phyloP scores from a whole-genome alignment of 2,888 invertebrate genomes.

The Heliconius cydno region DNA sequence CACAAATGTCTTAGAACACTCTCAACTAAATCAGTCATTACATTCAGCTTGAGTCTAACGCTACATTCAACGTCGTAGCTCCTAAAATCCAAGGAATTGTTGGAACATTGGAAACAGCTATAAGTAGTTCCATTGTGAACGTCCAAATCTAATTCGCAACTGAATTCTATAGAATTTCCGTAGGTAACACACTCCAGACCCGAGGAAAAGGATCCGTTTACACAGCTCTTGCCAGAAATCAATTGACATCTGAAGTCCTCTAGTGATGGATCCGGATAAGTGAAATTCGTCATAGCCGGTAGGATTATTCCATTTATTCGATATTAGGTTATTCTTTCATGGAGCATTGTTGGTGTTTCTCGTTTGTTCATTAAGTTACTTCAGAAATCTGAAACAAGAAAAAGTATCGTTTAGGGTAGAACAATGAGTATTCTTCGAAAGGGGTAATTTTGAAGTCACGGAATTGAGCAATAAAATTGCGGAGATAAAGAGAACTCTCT shows the following conservation, averaged over 20 bases:
- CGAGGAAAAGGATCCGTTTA: conserved; percentile 52
- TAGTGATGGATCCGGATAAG: conserved; percentile 60
- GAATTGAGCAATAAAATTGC: conserved; percentile 18
- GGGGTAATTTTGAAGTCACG: conserved; percentile 19
- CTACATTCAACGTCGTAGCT: conserved; percentile 70
- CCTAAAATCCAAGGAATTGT: conserved; percentile 60
- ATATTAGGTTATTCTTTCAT: conserved; percentile 43
- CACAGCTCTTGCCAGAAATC: conserved; percentile 60
- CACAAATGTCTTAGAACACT: conserved; percentile 73
- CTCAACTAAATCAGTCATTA: conserved; percentile 70
- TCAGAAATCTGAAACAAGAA: conserved; percentile 41
- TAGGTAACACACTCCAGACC: conserved; percentile 65
- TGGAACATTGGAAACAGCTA: conserved; percentile 65
- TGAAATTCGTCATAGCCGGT: conserved; percentile 70
- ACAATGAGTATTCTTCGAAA: not conserved
- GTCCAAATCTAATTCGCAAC: conserved; percentile 71
- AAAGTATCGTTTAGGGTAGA: conserved; percentile 13
- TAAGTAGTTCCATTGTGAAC: conserved; percentile 79
- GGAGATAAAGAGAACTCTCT: conserved; percentile 12
- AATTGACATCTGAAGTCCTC: conserved; percentile 71
- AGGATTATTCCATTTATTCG: conserved; percentile 43
- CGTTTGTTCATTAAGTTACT: conserved; percentile 10
- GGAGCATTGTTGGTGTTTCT: conserved; percentile 34
- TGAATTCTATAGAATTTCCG: conserved; percentile 56
- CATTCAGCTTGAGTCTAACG: conserved; percentile 72